Evolutionary conservation across 2,797 vertebrate species (phyloP).

Genomic region (Martes flavigula): DNA sequence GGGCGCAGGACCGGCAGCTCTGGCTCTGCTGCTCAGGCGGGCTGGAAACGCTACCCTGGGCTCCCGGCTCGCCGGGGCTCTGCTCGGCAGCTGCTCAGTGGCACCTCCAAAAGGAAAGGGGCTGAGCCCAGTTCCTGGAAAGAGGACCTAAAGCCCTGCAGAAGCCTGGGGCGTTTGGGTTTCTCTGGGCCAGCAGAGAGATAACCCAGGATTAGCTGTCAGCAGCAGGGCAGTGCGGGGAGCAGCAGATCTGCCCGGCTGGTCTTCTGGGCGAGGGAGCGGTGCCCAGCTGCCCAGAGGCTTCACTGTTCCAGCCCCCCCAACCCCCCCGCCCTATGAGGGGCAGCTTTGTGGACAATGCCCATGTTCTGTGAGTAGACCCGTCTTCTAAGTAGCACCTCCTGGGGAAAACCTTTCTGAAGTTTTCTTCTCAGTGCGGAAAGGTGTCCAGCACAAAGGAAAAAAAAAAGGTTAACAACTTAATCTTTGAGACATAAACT

Average conservation of each 20-base stretch:
- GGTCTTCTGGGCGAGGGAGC: background rate
- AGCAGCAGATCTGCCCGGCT: background rate
- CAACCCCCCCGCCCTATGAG: background rate
- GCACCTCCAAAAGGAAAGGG: constrained; percentile 20
- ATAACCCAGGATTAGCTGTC: constrained; percentile 68
- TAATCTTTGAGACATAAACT: constrained; percentile 5
- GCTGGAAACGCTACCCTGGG: background rate
- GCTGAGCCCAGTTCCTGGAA: constrained; percentile 6
- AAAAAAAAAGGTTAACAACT: background rate
- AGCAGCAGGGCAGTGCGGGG: constrained; percentile 3
- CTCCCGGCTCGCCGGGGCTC: background rate
- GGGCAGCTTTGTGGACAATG: background rate
- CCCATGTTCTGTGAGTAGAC: background rate
- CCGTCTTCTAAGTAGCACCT: background rate
- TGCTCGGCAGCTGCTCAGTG: constrained; percentile 47
- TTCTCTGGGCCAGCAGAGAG: constrained; percentile 61
- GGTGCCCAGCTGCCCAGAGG: background rate
- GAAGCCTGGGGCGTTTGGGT: constrained; percentile 56
- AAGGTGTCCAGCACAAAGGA: background rate
- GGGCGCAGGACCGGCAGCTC: background rate
- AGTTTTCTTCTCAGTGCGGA: background rate
- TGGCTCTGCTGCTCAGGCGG: background rate
- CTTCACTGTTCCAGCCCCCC: background rate
- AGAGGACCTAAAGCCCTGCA: background rate
- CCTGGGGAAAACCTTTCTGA: background rate